Evolutionary conservation across 1,140 invertebrate genomes (phyloP).

Genomic region (Drosophila subobscura): DNA sequence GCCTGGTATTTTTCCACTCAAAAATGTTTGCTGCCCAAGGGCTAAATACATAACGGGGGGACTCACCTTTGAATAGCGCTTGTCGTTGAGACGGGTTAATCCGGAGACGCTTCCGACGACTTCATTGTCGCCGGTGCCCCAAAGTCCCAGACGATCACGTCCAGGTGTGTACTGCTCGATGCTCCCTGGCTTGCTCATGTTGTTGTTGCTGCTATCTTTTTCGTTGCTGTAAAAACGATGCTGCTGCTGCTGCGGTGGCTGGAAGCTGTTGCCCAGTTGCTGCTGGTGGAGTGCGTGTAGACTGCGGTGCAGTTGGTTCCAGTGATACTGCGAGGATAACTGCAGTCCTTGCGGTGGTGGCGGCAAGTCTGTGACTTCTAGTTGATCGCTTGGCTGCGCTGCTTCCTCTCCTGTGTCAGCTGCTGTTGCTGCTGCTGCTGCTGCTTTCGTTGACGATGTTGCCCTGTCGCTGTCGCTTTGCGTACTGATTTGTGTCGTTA

Average conservation of each 20-base stretch:
- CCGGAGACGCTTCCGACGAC: constrained; percentile 67
- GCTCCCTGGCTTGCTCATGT: constrained; percentile 33
- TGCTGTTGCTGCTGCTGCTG: constrained; percentile 17
- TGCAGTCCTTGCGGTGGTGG: constrained; percentile 37
- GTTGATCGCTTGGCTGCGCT: constrained; percentile 2
- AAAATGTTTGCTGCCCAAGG: no score
- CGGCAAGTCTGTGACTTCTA: constrained; percentile 26
- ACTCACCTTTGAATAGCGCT: constrained; percentile 80
- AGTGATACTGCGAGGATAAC: constrained; percentile 62
- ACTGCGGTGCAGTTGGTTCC: constrained; percentile 66
- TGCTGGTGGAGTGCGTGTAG: constrained; percentile 57
- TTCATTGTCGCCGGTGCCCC: constrained; percentile 71
- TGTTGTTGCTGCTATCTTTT: constrained; percentile 35
- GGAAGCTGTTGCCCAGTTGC: constrained; percentile 25
- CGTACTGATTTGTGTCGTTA: constrained; percentile 81
- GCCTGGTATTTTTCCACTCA: constrained; percentile 66
- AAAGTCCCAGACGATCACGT: constrained; percentile 73
- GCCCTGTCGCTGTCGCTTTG: constrained; percentile 62
- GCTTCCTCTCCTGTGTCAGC: constrained; percentile 11
- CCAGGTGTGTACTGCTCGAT: constrained; percentile 18
- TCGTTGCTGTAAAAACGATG: constrained; percentile 35
- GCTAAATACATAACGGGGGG: not conserved
- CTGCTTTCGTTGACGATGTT: constrained; percentile 32
- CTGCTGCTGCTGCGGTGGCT: constrained; percentile 22
- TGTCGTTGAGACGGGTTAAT: constrained; percentile 60